These are phyloP conservation scores for Syrphus vitripennis DNA, from an alignment of 2,888 invertebrate genomes.

Conservation along the genomic window DNA sequence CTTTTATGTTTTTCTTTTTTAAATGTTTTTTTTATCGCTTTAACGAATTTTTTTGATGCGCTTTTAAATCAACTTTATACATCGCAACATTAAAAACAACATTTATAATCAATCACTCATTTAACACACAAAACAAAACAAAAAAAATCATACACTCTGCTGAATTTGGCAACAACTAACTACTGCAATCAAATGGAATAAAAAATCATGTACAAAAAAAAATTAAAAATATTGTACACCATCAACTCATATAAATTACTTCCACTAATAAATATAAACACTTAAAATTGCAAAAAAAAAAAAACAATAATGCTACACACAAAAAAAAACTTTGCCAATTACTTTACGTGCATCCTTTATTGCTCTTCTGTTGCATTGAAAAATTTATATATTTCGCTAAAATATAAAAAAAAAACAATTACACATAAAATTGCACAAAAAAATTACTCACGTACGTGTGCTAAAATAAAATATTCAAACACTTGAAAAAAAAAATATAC, in stretches of 20 bases:
- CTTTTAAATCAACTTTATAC: conserved; percentile 68
- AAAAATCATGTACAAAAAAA: conserved; percentile 42
- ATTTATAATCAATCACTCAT: conserved; percentile 44
- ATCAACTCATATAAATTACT: conserved; percentile 10
- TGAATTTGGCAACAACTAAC: conserved; percentile 14
- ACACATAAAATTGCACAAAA: conserved; percentile 55
- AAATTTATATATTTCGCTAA: conserved; percentile 41
- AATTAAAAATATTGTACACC: conserved; percentile 18
- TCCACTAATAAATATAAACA: conserved; percentile 35
- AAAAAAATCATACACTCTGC: conserved; percentile 32
- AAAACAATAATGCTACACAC: background rate
- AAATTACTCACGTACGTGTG: conserved; percentile 33
- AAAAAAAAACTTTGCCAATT: conserved; percentile 1
- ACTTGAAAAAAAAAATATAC: conserved; percentile 72
- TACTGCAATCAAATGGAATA: conserved; percentile 24
- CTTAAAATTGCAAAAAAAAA: conserved; percentile 10
- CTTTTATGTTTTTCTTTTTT: conserved; percentile 59
- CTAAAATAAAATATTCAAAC: conserved; percentile 45
- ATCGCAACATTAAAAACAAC: conserved; percentile 8
- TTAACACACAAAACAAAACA: conserved; percentile 43
- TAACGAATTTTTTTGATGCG: conserved; percentile 66
- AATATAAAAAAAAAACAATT: conserved; percentile 59
- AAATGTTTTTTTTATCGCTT: conserved; percentile 65
- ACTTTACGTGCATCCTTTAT: conserved; percentile 38
- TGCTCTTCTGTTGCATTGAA: conserved; percentile 52